phyloP scores from a whole-genome alignment of 1,140 invertebrate genomes.

The Cotesia glomerata region DNA sequence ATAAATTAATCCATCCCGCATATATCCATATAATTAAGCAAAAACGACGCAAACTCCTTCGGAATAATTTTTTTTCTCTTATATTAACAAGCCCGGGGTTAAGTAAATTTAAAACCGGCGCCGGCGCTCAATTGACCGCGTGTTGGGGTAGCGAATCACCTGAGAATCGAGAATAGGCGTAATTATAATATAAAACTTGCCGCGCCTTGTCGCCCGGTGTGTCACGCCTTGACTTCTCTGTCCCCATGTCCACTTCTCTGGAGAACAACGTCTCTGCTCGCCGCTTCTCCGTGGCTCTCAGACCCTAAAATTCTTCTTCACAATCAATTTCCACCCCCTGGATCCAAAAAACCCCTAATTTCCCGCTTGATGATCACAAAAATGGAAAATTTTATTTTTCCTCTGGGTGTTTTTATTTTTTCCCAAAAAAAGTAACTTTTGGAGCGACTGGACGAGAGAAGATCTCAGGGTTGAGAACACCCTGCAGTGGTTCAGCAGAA shows the following conservation, averaged over 20 bases:
- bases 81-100: background rate
- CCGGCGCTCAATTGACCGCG: conserved; percentile 15
- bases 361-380: background rate
- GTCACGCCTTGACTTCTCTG: conserved; percentile 43
- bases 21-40: background rate
- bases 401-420: too few species aligned
- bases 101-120: conserved; percentile 6
- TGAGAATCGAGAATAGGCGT: conserved; percentile 40
- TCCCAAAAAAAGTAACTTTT: too few species aligned
- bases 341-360: background rate
- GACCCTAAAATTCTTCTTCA: background rate
- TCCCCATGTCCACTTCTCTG: conserved; percentile 42
- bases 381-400: background rate
- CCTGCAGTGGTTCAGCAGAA: conserved; percentile 34
- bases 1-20: background rate
- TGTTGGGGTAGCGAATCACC: conserved; percentile 13
- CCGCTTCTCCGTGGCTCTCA: conserved; percentile 42
- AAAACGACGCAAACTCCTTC: background rate
- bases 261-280: conserved; percentile 42
- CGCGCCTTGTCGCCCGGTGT: conserved; percentile 45
- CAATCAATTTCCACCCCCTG: background rate
- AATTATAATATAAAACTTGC: conserved; percentile 58
- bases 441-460: background rate
- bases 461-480: conserved; percentile 39
- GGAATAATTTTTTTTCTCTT: background rate